These are phyloP conservation scores for Bembecia ichneumoniformis DNA, from an alignment of 2,888 invertebrate genomes.

Conservation along the genomic window DNA sequence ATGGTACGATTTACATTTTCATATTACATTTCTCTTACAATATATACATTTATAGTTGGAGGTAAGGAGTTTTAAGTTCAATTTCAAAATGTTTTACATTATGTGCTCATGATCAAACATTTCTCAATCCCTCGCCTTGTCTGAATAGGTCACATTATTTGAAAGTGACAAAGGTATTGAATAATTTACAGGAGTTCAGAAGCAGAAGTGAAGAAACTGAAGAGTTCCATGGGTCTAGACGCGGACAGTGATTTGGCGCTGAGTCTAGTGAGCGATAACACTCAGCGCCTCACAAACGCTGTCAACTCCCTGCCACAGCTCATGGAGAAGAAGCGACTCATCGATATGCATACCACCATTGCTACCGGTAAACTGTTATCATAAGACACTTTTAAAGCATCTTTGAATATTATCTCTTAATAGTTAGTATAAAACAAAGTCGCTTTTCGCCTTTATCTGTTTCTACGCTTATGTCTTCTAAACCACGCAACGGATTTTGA, in stretches of 20 bases:
- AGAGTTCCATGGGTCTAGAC: conserved; percentile 94
- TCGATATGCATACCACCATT: conserved; percentile 99
- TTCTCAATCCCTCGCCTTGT: too few relatives aligned
- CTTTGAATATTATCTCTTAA: not conserved
- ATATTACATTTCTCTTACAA: too few relatives aligned
- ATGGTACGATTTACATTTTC: too few relatives aligned
- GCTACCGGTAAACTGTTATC: conserved; percentile 81
- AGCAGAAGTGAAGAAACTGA: conserved; percentile 96
- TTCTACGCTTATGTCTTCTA: too few relatives aligned
- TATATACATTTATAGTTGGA: too few relatives aligned
- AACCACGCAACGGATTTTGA: too few relatives aligned
- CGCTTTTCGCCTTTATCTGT: conserved; percentile 3
- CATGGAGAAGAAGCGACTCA: conserved; percentile 95
- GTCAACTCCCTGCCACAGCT: conserved; percentile 97
- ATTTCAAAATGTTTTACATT: not conserved
- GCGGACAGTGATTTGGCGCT: conserved; percentile 89
- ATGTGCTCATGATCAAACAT: not conserved
- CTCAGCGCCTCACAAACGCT: conserved; percentile 92
- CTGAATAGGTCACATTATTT: too few relatives aligned
- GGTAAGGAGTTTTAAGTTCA: too few relatives aligned
- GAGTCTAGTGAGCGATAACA: conserved; percentile 92
- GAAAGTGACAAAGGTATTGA: not conserved
- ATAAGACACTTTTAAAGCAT: conserved; percentile 1
- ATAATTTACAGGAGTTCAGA: conserved; percentile 77
- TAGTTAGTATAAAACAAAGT: not conserved